A percentile compares a stretch with the other conserved stretches of the same genome.
Conservation (phyloP, 2,888 invertebrate species). For the Acronicta aceris region DNA sequence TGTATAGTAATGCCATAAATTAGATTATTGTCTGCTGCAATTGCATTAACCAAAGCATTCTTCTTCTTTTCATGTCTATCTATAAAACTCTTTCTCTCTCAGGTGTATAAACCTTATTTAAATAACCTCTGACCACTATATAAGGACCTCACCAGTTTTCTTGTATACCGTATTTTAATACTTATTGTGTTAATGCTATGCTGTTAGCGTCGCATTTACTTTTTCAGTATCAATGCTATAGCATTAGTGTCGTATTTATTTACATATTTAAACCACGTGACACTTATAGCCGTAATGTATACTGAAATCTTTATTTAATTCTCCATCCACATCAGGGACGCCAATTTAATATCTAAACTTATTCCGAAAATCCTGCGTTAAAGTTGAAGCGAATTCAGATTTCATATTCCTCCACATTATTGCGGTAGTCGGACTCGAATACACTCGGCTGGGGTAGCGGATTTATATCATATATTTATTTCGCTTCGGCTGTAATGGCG, state of each 20-base stretch:
- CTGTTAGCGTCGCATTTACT: neutral
- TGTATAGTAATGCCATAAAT: no score
- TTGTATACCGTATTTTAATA: no score
- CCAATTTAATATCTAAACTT: slow-evolving; percentile 44
- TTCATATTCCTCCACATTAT: slow-evolving; percentile 57
- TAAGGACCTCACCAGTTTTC: no score
- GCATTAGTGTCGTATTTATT: neutral
- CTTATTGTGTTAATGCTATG: no score
- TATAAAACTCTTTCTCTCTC: no score
- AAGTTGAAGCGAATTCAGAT: slow-evolving; percentile 52
- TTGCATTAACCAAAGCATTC: no score
- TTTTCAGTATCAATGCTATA: no score
- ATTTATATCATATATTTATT: slow-evolving; percentile 71
- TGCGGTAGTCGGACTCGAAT: slow-evolving; percentile 52
- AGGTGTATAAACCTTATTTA: no score
- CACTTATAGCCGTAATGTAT: neutral
- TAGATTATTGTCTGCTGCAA: no score
- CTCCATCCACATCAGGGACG: slow-evolving; percentile 11
- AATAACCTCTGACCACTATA: no score
- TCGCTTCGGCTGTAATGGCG: slow-evolving; percentile 66
- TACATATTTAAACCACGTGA: neutral
- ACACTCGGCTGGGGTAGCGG: slow-evolving; percentile 55
- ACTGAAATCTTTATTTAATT: neutral
- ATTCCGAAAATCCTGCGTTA: slow-evolving; percentile 39
- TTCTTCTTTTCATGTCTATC: no score